phyloP scores from a whole-genome alignment of 2,113 vertebrate species.

The Stercorarius parasiticus region DNA sequence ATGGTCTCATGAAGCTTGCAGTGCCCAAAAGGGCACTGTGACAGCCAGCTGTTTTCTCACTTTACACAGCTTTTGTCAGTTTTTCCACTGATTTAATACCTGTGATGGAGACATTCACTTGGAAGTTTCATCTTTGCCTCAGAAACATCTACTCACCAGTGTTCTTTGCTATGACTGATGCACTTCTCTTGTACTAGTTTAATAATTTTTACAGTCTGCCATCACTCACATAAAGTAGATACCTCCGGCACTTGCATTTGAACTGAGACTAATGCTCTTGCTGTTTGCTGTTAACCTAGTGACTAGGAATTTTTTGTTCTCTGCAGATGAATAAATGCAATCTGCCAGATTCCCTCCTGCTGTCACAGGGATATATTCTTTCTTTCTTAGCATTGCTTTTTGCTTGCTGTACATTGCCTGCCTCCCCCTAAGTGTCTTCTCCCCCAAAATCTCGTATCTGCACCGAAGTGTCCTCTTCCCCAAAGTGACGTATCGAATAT shows the following conservation, averaged over 20 bases:
- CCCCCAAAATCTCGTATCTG: neutral
- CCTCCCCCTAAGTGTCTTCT: neutral
- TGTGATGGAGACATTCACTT: neutral
- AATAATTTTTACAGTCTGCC: constrained; percentile 21
- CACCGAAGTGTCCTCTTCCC: neutral
- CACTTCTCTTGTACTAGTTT: neutral
- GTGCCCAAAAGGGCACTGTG: neutral
- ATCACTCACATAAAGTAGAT: constrained; percentile 27
- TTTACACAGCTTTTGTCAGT: constrained; percentile 9
- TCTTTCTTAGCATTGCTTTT: neutral
- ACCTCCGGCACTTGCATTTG: neutral
- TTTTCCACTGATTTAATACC: constrained; percentile 51
- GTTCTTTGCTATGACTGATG: constrained; percentile 22
- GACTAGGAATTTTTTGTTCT: constrained; percentile 31
- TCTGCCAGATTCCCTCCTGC: constrained; percentile 19
- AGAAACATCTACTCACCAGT: neutral
- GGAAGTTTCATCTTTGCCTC: constrained; percentile 30
- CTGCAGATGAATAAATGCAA: constrained; percentile 26
- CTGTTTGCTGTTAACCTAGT: constrained; percentile 35
- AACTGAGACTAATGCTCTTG: constrained; percentile 30
- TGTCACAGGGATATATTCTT: neutral
- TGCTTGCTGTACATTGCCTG: neutral
- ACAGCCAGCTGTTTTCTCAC: neutral
- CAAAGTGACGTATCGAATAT: neutral
- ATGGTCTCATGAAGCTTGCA: neutral